These are phyloP conservation scores for Bombus polaris DNA, from an alignment of 1,140 invertebrate species.

Conservation along the genomic window DNA sequence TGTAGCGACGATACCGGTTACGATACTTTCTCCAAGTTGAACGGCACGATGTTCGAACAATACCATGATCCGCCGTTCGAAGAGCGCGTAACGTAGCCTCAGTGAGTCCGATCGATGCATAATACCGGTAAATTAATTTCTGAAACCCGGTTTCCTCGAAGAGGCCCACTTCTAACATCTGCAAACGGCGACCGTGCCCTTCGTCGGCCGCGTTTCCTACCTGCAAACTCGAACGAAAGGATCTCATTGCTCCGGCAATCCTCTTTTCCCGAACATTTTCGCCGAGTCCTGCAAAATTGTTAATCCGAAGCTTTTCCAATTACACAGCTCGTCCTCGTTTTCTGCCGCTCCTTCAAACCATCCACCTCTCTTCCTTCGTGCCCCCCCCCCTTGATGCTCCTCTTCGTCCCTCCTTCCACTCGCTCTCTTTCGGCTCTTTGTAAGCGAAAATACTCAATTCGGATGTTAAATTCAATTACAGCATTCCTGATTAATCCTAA, in stretches of 20 bases:
- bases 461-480: constrained; percentile 81
- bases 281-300: constrained; percentile 82
- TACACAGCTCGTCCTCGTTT: constrained; percentile 64
- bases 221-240: constrained; percentile 45
- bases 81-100: not conserved
- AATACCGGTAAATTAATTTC: constrained; percentile 72
- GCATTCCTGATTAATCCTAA: constrained; percentile 80
- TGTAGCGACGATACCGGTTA: not conserved
- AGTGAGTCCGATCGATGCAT: constrained; percentile 54
- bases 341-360: constrained; percentile 44
- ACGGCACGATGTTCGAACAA: not conserved
- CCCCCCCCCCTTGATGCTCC: constrained; percentile 29
- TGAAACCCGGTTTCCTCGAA: constrained; percentile 68
- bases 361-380: constrained; percentile 17
- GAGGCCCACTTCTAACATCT: constrained; percentile 67
- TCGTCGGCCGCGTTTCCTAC: constrained; percentile 21
- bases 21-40: too few relatives aligned
- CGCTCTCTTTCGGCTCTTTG: constrained; percentile 76
- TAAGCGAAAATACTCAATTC: constrained; percentile 82
- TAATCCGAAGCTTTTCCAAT: constrained; percentile 82
- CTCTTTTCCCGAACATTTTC: constrained; percentile 75
- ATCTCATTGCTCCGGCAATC: constrained; percentile 64
- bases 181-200: constrained; percentile 66
- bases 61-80: not conserved
- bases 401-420: not conserved